Evolutionary conservation across 2,888 invertebrate species (phyloP).

Genomic region (Synanthedon andrenaeformis): DNA sequence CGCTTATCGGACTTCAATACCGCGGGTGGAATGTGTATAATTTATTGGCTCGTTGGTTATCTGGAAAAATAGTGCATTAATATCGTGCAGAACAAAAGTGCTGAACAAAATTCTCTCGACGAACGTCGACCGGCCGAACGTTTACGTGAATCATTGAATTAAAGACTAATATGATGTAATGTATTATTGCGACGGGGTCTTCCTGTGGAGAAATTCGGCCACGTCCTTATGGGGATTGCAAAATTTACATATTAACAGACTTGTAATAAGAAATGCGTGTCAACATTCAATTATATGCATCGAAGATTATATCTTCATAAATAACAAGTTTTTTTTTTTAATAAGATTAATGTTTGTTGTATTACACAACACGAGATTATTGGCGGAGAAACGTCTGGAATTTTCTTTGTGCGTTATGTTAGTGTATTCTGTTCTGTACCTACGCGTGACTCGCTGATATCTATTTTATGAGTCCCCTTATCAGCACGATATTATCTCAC

Average conservation of each 20-base stretch:
- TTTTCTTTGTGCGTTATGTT: constrained; percentile 8
- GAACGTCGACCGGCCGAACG: background rate
- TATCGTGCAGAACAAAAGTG: background rate
- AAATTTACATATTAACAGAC: constrained; percentile 12
- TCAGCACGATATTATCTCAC: constrained; percentile 1
- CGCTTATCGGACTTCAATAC: constrained; percentile 6
- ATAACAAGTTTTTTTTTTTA: background rate
- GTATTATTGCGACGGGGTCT: constrained; percentile 16
- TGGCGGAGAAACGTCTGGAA: constrained; percentile 5
- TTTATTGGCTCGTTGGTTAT: constrained; percentile 9
- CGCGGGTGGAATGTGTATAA: constrained; percentile 12
- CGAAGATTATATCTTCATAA: background rate
- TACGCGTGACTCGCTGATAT: constrained; percentile 11
- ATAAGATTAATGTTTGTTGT: background rate
- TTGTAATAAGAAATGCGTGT: constrained; percentile 8
- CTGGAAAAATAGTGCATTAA: background rate
- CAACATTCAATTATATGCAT: constrained; percentile 8
- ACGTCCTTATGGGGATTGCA: constrained; percentile 20
- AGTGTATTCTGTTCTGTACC: constrained; percentile 7
- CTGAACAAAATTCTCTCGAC: too few relatives aligned
- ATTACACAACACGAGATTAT: background rate
- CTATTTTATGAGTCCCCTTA: constrained; percentile 2
- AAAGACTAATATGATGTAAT: constrained; percentile 30
- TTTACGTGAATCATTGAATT: constrained; percentile 33
- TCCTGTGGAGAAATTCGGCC: constrained; percentile 26